Base-by-base conservation (phyloP, 2,797 vertebrate genomes). In the Hyperoplus lanceolatus region DNA sequence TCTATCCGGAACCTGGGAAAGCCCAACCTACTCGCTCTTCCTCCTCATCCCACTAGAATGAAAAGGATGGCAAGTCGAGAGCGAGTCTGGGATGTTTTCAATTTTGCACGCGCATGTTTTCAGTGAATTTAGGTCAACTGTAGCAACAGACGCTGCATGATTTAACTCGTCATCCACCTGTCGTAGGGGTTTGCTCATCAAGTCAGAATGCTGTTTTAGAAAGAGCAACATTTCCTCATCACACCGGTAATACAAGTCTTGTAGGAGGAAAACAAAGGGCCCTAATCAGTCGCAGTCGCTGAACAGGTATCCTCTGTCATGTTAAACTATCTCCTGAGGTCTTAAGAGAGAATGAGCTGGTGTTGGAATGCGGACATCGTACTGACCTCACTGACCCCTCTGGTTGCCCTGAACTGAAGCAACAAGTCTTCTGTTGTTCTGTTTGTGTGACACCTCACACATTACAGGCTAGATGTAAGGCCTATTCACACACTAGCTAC, bases 381-480 rank as follows among this genome's bases (percentile, higher is more conserved):
- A 16, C n/a, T 81, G 77, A 75, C 49, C 77, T 77, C 64, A 41
- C 54, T 56, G 77, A 18, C 59, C 51, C 46, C 71, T 66, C 55
- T 45, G 61, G 10, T 29, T 29, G 13, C 62, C 49, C 42, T 72
- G 73, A 80, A 55, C 15, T 66, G 64, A 81, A 66, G 62, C 68
- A 80, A 79, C 75, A 78, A 84, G 71, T 67, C 64, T 46, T 16
- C 58, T 62, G 48, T 80, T 86, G 82, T 86, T 82, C 75, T 13
- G 38, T 71, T 21, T 6, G 53, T 48, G 75, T 59, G 70, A 72
- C 79, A 75, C 61, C 73, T 87, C 84, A 76, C 74, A 75, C 74
- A 65, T 71, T 58, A 74, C 81, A 71, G 38, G 68, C 62, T 51
- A 63, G 66, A 82, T 76, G 79, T 77, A 67, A 79, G 78, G 45